Percentiles rank a stretch among this genome's conserved stretches.
These are phyloP conservation scores for Sanderia malayensis DNA, from an alignment of 30 jellyfish, hydroid and myxozoan species.

Conservation along the genomic window DNA sequence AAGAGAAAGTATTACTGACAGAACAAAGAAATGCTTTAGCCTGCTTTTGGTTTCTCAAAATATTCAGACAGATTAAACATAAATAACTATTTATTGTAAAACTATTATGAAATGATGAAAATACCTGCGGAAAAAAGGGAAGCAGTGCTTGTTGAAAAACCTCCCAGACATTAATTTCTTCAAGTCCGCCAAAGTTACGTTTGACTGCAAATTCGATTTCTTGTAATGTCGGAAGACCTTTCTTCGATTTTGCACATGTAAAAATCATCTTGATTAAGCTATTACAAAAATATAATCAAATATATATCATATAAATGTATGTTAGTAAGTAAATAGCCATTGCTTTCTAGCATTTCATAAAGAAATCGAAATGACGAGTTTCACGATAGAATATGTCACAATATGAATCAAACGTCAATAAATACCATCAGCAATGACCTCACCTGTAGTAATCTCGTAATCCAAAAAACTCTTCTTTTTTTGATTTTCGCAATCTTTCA, in stretches of 20 bases:
- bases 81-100: too few relatives aligned
- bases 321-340: too few relatives aligned
- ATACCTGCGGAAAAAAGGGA: conserved; percentile 5
- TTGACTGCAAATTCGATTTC: conserved; percentile 74
- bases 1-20: too few relatives aligned
- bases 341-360: too few relatives aligned
- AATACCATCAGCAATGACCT: neutral
- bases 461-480: conserved; percentile 81
- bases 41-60: too few relatives aligned
- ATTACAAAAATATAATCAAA: neutral
- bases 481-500: conserved; percentile 44
- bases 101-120: too few relatives aligned
- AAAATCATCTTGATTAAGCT: conserved; percentile 78
- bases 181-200: conserved; percentile 74
- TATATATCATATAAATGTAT: too few relatives aligned
- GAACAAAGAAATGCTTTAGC: too few relatives aligned
- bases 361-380: too few relatives aligned
- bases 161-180: conserved; percentile 65
- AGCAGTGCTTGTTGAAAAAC: conserved; percentile 31
- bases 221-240: conserved; percentile 30
- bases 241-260: conserved; percentile 23
- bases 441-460: conserved; percentile 81
- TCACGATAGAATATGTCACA: neutral
- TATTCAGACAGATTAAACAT: too few relatives aligned
- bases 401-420: too few relatives aligned